Percentiles rank a stretch among this genome's conserved stretches.
phyloP scores from a whole-genome alignment of 2,113 vertebrate genomes.

The Eulemur macaco region DNA sequence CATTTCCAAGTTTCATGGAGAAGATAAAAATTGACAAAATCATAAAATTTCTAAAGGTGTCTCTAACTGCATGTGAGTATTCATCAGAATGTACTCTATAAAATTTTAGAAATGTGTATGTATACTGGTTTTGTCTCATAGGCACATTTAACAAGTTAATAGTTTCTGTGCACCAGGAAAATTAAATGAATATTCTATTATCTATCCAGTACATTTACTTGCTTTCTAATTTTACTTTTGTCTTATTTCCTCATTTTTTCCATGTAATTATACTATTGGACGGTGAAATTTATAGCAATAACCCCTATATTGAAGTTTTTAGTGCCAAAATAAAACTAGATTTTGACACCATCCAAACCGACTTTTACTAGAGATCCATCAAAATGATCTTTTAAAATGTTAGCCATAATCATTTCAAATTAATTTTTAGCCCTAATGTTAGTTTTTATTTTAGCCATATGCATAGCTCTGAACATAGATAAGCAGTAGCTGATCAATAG shows the following conservation, averaged over 20 bases:
- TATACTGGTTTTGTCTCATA: background rate
- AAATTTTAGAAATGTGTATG: background rate
- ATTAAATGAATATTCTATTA: background rate
- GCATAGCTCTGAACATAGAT: background rate
- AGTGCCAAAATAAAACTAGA: background rate
- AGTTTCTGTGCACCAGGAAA: background rate
- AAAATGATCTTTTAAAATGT: background rate
- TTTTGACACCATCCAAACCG: background rate
- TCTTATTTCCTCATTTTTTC: background rate
- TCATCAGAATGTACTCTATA: background rate
- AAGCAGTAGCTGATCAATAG: background rate
- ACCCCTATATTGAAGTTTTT: background rate
- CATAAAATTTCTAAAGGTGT: background rate
- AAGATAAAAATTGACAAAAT: conserved; percentile 18
- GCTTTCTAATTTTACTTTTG: background rate
- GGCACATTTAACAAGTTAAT: background rate
- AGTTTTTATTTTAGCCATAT: background rate
- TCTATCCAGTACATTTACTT: background rate
- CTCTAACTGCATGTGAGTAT: background rate
- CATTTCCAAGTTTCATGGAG: background rate
- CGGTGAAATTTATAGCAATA: background rate
- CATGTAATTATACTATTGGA: background rate
- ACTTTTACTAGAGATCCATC: background rate
- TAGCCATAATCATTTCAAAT: conserved; percentile 13
- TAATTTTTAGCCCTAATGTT: background rate